Evolutionary conservation across 2,113 vertebrate species (phyloP).

Genomic region (Aythya baeri): DNA sequence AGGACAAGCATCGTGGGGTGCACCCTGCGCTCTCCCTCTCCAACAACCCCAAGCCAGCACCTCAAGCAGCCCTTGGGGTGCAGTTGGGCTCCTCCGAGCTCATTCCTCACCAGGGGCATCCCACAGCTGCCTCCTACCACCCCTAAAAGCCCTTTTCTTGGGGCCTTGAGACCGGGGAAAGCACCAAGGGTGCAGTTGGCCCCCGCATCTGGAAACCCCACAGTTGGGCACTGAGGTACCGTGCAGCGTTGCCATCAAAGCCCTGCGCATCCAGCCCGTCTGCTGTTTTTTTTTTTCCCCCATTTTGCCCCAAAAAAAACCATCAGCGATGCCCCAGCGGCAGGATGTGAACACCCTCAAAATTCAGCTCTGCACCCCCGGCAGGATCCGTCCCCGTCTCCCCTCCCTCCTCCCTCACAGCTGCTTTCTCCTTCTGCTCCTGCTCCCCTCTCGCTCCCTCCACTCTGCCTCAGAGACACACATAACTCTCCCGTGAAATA

Average conservation of each 20-base stretch:
- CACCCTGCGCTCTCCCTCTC: too few relatives aligned
- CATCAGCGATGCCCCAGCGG: too few relatives aligned
- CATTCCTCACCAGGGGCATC: neutral
- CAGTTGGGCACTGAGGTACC: neutral
- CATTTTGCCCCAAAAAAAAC: neutral
- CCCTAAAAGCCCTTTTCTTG: too few relatives aligned
- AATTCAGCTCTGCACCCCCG: neutral
- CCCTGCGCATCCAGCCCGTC: neutral
- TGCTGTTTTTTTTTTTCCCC: neutral
- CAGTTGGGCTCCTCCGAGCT: neutral
- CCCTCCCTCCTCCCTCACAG: constrained; percentile 48
- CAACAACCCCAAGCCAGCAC: fast-evolving
- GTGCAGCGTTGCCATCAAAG: neutral
- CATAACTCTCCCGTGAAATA: constrained; percentile 86
- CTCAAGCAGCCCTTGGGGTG: fast-evolving
- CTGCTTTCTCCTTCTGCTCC: constrained; percentile 72
- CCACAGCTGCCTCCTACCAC: too few relatives aligned
- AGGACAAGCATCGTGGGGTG: neutral
- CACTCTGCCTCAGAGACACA: constrained; percentile 79
- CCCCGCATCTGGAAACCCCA: neutral
- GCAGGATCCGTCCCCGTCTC: neutral
- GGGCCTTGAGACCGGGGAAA: too few relatives aligned
- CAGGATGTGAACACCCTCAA: too few relatives aligned
- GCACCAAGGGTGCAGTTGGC: too few relatives aligned
- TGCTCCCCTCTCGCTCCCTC: constrained; percentile 61